These are phyloP conservation scores for Malacosoma neustria DNA, from an alignment of 2,888 invertebrate species.

Conservation along the genomic window DNA sequence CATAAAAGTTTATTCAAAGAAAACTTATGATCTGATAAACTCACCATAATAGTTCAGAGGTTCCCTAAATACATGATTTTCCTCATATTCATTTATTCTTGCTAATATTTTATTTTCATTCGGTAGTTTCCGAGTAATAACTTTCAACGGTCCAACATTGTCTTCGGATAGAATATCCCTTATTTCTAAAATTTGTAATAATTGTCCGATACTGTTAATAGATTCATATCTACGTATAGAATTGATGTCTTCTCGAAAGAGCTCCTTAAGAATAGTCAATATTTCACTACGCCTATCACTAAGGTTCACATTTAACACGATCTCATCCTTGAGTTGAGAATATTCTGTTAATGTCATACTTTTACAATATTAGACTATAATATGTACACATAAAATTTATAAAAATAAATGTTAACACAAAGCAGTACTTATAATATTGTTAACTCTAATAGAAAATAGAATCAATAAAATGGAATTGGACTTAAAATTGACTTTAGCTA, in stretches of 20 bases:
- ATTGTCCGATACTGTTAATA: slow-evolving; percentile 38
- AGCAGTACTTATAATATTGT: no score
- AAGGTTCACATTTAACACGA: slow-evolving; percentile 30
- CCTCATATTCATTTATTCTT: slow-evolving; percentile 39
- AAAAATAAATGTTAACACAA: no score
- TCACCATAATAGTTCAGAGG: slow-evolving; percentile 37
- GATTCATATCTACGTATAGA: slow-evolving; percentile 50
- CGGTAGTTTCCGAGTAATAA: slow-evolving; percentile 34
- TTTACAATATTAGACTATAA: background rate
- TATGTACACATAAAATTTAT: slow-evolving; percentile 8
- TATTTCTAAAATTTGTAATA: slow-evolving; percentile 47
- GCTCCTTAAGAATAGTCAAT: slow-evolving; percentile 38
- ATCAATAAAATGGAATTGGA: no score
- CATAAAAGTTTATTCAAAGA: no score
- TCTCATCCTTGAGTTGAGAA: slow-evolving; percentile 32
- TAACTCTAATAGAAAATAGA: no score
- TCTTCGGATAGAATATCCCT: slow-evolving; percentile 48
- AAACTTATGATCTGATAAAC: no score
- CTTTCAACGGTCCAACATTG: slow-evolving; percentile 41
- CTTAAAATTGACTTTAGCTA: no score
- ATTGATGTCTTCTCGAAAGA: slow-evolving; percentile 47
- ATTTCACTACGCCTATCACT: slow-evolving; percentile 35
- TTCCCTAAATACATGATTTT: slow-evolving; percentile 22
- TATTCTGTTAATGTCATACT: slow-evolving; percentile 51
- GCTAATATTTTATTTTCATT: slow-evolving; percentile 27